These are phyloP conservation scores for Stylophora pistillata DNA, from an alignment of 64 coral and sea anemone species.

Conservation along the genomic window DNA sequence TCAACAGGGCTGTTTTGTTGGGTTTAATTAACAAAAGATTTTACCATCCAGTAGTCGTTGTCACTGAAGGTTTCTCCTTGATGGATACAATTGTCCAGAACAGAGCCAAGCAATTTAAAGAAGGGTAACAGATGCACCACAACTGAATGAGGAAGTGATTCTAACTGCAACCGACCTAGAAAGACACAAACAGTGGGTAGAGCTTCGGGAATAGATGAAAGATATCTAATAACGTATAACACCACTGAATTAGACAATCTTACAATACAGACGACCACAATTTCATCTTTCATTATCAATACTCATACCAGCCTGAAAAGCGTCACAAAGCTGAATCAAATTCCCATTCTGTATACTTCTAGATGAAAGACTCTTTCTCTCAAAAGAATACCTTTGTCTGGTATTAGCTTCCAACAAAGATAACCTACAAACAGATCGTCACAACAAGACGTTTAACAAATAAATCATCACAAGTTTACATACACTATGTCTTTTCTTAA, in stretches of 20 bases:
- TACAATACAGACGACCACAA: background rate
- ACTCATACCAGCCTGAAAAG: slow-evolving; percentile 47
- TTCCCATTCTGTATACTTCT: background rate
- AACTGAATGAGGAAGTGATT: slow-evolving; percentile 44
- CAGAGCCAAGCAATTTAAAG: slow-evolving; percentile 26
- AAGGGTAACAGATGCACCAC: slow-evolving; percentile 56
- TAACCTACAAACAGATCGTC: background rate
- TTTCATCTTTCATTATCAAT: background rate
- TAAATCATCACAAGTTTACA: background rate
- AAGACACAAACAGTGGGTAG: background rate
- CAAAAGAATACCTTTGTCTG: background rate
- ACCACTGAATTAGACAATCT: background rate
- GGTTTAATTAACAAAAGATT: background rate
- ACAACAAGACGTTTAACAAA: background rate
- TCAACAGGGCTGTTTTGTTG: background rate
- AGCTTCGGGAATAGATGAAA: too few relatives aligned
- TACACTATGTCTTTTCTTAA: too few relatives aligned
- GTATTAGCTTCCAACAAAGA: background rate
- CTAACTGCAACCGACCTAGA: slow-evolving; percentile 31
- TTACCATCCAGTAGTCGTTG: slow-evolving; percentile 29
- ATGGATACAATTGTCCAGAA: background rate
- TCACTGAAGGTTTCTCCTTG: background rate
- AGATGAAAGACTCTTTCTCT: background rate
- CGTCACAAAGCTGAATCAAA: slow-evolving; percentile 34
- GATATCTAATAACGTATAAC: too few relatives aligned